Evolutionary conservation across 64 coral and sea anemone species (phyloP).

Genomic region (Pocillopora verrucosa): DNA sequence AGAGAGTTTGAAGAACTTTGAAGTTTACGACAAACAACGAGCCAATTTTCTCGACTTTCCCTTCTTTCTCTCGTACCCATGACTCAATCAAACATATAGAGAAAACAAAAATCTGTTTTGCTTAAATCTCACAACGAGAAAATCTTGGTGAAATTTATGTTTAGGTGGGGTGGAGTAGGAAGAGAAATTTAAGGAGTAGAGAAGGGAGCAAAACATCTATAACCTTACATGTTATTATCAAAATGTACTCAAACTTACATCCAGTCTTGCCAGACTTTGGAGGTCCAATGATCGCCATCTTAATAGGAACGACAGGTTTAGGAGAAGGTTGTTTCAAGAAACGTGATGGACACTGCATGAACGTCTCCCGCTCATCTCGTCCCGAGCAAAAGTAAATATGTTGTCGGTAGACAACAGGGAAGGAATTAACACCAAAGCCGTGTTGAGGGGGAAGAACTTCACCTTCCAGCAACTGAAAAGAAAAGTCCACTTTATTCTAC

Average conservation of each 20-base stretch:
- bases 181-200: no score
- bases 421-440: constrained; percentile 43
- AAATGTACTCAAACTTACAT: constrained; percentile 47
- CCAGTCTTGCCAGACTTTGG: constrained; percentile 97
- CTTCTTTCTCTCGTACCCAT: no score
- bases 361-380: constrained; percentile 66
- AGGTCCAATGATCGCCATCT: constrained; percentile 94
- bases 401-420: constrained; percentile 82
- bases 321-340: constrained; percentile 95
- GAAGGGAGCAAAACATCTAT: not conserved
- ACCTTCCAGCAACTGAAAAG: constrained; percentile 78
- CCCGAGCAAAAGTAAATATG: constrained; percentile 86
- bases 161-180: no score
- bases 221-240: no score
- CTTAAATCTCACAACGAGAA: no score
- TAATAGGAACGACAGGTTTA: constrained; percentile 92
- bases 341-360: constrained; percentile 82
- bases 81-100: no score
- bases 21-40: no score
- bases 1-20: no score
- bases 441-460: constrained; percentile 89
- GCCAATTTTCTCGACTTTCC: no score
- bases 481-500: not conserved
- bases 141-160: no score
- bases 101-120: no score